Percentiles rank a stretch among this genome's conserved stretches.
Conservation (phyloP, 35 echinoderm and acorn worm genomes). For the Holothuria glaberrima region DNA sequence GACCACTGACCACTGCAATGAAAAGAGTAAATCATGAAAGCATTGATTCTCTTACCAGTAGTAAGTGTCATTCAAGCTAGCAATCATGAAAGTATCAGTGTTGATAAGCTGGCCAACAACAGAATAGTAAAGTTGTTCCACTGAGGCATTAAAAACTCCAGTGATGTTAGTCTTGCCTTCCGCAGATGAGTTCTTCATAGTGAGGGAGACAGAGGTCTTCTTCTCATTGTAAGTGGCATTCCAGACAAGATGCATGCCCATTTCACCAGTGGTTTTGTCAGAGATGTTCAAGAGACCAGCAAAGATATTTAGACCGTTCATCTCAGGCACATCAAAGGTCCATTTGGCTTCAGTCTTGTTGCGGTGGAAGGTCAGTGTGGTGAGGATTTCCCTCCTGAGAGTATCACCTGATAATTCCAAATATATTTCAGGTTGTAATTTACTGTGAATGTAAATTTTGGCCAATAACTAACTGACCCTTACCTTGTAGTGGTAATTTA, state of each 20-base stretch:
- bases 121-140: conserved; percentile 73
- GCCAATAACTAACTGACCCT: too few species aligned
- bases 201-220: conserved; percentile 67
- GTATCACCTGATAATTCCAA: conserved; percentile 59
- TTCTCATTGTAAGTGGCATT: conserved; percentile 77
- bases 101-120: conserved; percentile 69
- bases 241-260: conserved; percentile 64
- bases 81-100: conserved; percentile 63
- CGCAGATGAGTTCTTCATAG: conserved; percentile 60
- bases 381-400: conserved; percentile 76
- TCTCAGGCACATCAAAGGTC: conserved; percentile 89
- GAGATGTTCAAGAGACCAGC: conserved; percentile 79
- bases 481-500: too few species aligned
- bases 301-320: conserved; percentile 75
- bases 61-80: conserved; percentile 83
- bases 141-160: conserved; percentile 80
- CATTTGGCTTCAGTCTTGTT: conserved; percentile 78
- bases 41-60: conserved; percentile 76
- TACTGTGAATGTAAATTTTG: too few species aligned
- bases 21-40: background rate
- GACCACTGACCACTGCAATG: background rate
- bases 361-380: conserved; percentile 71
- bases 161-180: conserved; percentile 74
- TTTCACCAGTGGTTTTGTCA: conserved; percentile 44
- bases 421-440: too few species aligned